Conservation (phyloP, 2,113 vertebrate species). For the Trematocara unimaculatum region DNA sequence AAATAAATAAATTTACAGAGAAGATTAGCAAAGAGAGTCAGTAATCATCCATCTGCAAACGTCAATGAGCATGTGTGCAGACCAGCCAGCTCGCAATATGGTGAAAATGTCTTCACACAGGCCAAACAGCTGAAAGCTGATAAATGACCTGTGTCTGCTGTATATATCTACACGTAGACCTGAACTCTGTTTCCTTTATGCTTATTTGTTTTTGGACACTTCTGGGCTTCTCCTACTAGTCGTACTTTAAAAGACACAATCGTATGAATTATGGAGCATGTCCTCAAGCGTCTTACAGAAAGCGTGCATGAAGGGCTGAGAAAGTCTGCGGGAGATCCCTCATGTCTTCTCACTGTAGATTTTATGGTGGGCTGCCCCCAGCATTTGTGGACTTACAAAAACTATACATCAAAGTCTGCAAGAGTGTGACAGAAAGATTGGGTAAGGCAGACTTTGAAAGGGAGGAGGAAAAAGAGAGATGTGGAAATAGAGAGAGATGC, state of each 20-base stretch:
- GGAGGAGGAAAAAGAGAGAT: not conserved
- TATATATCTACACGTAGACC: not conserved
- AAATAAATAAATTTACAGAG: not conserved
- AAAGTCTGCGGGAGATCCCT: not conserved
- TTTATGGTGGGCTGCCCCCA: not conserved
- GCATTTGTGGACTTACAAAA: not conserved
- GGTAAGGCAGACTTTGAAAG: not conserved
- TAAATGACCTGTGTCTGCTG: not conserved
- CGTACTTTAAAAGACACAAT: constrained; percentile 14
- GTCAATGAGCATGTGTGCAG: not conserved
- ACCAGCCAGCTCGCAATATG: not conserved
- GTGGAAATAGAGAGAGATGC: not conserved
- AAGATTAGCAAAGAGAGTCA: not conserved
- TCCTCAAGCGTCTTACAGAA: constrained; percentile 2
- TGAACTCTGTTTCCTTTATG: not conserved
- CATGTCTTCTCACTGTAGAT: not conserved
- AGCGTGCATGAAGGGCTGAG: not conserved
- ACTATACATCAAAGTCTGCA: constrained; percentile 22
- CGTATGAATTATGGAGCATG: constrained; percentile 26
- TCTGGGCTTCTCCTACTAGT: not conserved
- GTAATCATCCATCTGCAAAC: not conserved
- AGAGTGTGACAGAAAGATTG: not conserved
- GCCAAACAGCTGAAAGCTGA: not conserved
- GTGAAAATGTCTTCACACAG: not conserved
- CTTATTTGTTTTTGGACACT: not conserved